Base-by-base conservation (phyloP, 2,113 vertebrate genomes). In the Callithrix jacchus region DNA sequence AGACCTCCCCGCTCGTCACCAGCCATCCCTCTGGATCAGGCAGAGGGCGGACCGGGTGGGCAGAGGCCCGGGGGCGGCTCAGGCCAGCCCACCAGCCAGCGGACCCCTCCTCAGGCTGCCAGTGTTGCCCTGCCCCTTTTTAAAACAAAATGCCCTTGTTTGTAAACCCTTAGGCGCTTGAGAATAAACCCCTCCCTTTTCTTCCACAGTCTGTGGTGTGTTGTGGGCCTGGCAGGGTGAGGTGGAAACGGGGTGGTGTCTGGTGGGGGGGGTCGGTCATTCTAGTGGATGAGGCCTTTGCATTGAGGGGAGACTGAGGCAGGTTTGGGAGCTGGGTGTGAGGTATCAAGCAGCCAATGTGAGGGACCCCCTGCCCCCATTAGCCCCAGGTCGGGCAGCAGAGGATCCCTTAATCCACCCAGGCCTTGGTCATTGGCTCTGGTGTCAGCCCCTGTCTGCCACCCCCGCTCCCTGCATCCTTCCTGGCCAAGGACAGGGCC, bases 91-190 rank as follows among this genome's bases (percentile, higher is more conserved):
- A 8, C 79, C 0, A 16, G 66, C 61, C 95, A 58, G 3, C 1
- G 4, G 54, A 3, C 83, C 84, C 91, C 68, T 83, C 61, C 84
- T 96, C 96, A 66, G 96, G 94, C 96, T 1, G 3, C 96, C 91
- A 95, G 97, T 93, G 87, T 96, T 93, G 90, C 87, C 66, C 97
- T 21, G 45, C 81, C 87, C 86, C 95, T 98, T 98, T 98, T 98
- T 95, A 97, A 98, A 96, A 97, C 42, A 70, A 97, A 92, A 94
- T 12, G 18, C 85, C 96, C 92, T 92, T 1, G 21, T 98, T 98
- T 98, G 97, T 98, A 97, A 98, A 86, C 91, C 97, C 96, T 93
- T 97, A 96, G 97, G 96, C 0, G 97, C 97, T 98, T 96, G 92
- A 97, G 94, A 98, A 98, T 98, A 98, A 98, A 73, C 56, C 92